A percentile compares a stretch with the other conserved stretches of the same genome.
Conservation (phyloP, 2,113 vertebrate species). For the Hylia prasina region DNA sequence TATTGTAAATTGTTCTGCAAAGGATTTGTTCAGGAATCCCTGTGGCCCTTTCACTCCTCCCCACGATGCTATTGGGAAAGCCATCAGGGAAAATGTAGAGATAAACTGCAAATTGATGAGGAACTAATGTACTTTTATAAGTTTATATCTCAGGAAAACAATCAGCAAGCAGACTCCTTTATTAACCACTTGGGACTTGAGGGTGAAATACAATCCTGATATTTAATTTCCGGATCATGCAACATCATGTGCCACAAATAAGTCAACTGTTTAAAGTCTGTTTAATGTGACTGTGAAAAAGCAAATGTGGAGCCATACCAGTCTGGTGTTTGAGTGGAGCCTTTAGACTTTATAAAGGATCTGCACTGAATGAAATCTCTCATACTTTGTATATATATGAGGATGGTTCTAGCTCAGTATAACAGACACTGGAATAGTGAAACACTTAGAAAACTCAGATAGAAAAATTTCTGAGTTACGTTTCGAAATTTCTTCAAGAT, state of each 20-base stretch:
- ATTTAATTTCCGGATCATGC: not conserved
- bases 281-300: not conserved
- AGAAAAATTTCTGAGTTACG: not conserved
- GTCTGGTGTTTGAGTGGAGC: not conserved
- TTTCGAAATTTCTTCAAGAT: not conserved
- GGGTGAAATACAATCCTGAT: not conserved
- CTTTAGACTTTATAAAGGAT: not conserved
- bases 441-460: not conserved
- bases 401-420: not conserved
- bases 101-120: slow-evolving; percentile 3
- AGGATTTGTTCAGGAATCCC: not conserved
- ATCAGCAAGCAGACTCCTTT: not conserved
- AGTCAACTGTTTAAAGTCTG: not conserved
- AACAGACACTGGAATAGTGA: not conserved
- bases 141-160: not conserved
- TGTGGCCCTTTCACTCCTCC: not conserved
- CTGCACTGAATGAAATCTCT: not conserved
- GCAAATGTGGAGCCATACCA: not conserved
- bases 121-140: not conserved
- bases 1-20: slow-evolving; percentile 1
- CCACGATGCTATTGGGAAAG: not conserved
- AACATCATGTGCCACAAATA: not conserved
- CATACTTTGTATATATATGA: not conserved
- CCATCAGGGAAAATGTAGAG: not conserved
- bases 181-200: not conserved